Evolutionary conservation across 1,140 invertebrate genomes (phyloP).

Genomic region (Trichonephila clavata): DNA sequence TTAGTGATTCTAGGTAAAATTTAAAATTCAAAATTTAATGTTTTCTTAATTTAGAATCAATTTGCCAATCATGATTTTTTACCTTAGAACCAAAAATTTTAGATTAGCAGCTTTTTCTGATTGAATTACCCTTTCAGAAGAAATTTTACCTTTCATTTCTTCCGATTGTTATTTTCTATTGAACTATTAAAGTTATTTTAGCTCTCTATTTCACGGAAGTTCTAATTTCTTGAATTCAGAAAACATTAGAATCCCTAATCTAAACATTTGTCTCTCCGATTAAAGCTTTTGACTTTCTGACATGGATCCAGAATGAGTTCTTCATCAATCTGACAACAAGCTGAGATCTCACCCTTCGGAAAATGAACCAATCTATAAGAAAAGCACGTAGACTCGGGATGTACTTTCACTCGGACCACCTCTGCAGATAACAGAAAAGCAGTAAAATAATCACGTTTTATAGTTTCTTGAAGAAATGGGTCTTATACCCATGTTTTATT

Average conservation of each 20-base stretch:
- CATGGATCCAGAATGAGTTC: not conserved
- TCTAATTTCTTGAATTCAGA: not conserved
- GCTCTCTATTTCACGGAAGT: too few relatives aligned
- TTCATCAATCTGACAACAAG: not conserved
- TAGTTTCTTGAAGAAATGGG: slow-evolving; percentile 11
- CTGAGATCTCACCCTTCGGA: not conserved
- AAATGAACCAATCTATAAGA: not conserved
- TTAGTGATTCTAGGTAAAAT: too few relatives aligned
- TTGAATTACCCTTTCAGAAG: too few relatives aligned
- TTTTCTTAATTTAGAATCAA: too few relatives aligned
- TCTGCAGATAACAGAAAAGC: not conserved
- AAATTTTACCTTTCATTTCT: too few relatives aligned
- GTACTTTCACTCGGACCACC: not conserved
- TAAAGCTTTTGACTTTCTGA: not conserved
- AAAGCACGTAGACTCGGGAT: not conserved
- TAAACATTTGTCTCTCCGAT: too few relatives aligned
- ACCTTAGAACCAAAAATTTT: too few relatives aligned
- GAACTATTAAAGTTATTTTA: too few relatives aligned
- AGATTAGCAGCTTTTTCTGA: too few relatives aligned
- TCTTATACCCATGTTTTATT: not conserved
- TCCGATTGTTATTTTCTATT: too few relatives aligned
- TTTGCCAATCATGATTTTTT: too few relatives aligned
- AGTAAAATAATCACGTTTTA: slow-evolving; percentile 21
- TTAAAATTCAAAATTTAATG: too few relatives aligned
- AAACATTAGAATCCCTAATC: not conserved